Evolutionary conservation across 2,797 vertebrate species (phyloP).

Genomic region (Oceanodroma leucorhoa): DNA sequence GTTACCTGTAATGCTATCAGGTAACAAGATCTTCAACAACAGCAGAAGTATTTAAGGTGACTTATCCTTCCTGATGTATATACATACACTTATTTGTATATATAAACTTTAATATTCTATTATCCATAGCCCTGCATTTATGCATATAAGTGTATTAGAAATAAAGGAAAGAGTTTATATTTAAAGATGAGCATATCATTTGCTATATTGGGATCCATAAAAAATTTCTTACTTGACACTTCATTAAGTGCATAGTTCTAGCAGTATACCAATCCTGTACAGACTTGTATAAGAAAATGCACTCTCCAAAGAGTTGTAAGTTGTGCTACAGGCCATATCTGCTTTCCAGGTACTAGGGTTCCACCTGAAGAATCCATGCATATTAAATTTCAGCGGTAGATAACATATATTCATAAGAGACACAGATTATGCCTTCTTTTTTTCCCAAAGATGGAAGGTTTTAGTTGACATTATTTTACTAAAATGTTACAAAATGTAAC

Average conservation of each 20-base stretch:
- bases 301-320: neutral
- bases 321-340: neutral
- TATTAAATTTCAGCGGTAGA: neutral
- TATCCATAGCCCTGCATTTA: neutral
- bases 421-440: neutral
- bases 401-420: neutral
- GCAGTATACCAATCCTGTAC: neutral
- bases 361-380: neutral
- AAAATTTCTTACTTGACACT: neutral
- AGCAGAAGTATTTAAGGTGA: neutral
- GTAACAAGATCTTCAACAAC: neutral
- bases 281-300: neutral
- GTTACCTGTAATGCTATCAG: neutral
- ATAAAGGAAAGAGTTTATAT: neutral
- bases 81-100: neutral
- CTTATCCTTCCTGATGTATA: neutral
- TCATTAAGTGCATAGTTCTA: neutral
- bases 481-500: neutral
- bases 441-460: neutral
- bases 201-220: neutral
- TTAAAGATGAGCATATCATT: neutral
- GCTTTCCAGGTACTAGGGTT: neutral
- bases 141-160: neutral
- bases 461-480: neutral
- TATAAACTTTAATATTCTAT: neutral